phyloP scores from a whole-genome alignment of 2,797 vertebrate species.

The Tenualosa thibaudeaui region DNA sequence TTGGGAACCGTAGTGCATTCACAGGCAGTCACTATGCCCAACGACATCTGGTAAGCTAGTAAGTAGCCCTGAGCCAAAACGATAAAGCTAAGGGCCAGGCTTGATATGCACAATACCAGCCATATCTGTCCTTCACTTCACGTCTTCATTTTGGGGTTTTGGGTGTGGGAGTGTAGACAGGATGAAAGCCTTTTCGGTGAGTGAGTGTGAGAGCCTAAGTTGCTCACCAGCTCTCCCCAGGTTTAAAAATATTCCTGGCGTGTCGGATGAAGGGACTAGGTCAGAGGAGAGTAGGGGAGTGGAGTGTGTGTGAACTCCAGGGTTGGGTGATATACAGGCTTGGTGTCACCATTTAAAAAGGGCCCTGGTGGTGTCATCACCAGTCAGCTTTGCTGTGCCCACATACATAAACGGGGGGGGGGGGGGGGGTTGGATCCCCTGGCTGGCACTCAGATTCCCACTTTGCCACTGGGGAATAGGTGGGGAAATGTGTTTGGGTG shows the following conservation, averaged over 20 bases:
- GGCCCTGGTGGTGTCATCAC: background rate
- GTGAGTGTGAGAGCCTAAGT: background rate
- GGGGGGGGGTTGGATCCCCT: background rate
- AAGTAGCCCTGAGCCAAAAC: background rate
- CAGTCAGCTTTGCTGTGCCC: background rate
- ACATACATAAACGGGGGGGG: background rate
- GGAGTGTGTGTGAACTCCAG: constrained; percentile 13
- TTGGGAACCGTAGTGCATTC: background rate
- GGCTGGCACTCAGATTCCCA: background rate
- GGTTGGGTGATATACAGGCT: constrained; percentile 27
- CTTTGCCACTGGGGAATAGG: background rate
- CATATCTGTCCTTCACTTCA: background rate
- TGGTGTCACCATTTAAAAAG: background rate
- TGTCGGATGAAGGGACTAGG: background rate
- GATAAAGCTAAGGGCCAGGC: background rate
- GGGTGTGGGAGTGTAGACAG: background rate
- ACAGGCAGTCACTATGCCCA: background rate
- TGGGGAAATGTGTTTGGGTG: background rate
- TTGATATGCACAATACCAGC: background rate
- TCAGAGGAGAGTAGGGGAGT: background rate
- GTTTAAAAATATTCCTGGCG: background rate
- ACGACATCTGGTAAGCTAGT: constrained; percentile 15
- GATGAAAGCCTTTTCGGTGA: background rate
- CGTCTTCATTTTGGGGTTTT: background rate
- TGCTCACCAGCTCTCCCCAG: background rate